phyloP scores from a whole-genome alignment of 35 echinoderm and acorn worm genomes.

The Heliocidaris tuberculata region DNA sequence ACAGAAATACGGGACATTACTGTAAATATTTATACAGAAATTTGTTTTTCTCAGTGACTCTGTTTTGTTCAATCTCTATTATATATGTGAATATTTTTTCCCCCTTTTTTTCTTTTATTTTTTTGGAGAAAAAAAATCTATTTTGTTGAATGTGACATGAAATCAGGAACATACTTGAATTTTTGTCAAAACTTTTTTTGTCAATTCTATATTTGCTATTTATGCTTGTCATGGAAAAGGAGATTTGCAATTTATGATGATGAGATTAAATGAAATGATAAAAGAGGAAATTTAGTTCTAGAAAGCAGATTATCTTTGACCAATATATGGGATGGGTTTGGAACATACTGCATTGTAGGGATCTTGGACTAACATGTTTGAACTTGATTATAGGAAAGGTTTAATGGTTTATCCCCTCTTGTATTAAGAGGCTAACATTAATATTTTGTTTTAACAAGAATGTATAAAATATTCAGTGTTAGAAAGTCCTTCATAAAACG shows the following conservation, averaged over 20 bases:
- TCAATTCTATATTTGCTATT: slow-evolving; percentile 2
- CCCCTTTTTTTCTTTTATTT: not conserved
- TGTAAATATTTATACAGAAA: slow-evolving; percentile 14
- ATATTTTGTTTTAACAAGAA: not conserved
- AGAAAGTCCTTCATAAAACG: too few species aligned
- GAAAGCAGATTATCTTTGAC: not conserved
- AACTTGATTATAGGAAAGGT: not conserved
- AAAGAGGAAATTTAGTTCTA: not conserved
- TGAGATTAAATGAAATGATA: not conserved
- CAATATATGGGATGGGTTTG: not conserved
- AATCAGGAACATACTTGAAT: not conserved
- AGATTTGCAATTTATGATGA: not conserved
- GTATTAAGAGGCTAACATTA: not conserved
- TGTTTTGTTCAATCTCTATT: not conserved
- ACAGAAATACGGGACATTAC: not conserved
- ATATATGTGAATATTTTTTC: not conserved
- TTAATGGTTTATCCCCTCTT: not conserved
- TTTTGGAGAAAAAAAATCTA: slow-evolving; percentile 10
- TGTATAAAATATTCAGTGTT: not conserved
- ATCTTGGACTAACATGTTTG: not conserved
- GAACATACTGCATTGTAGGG: not conserved
- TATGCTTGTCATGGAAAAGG: not conserved
- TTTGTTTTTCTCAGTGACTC: not conserved
- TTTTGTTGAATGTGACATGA: not conserved
- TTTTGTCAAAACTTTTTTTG: not conserved